A percentile compares a stretch with the other conserved stretches of the same genome.
These are phyloP conservation scores for Coccyzus lansbergi DNA, from an alignment of 2,797 vertebrate genomes.

Conservation along the genomic window DNA sequence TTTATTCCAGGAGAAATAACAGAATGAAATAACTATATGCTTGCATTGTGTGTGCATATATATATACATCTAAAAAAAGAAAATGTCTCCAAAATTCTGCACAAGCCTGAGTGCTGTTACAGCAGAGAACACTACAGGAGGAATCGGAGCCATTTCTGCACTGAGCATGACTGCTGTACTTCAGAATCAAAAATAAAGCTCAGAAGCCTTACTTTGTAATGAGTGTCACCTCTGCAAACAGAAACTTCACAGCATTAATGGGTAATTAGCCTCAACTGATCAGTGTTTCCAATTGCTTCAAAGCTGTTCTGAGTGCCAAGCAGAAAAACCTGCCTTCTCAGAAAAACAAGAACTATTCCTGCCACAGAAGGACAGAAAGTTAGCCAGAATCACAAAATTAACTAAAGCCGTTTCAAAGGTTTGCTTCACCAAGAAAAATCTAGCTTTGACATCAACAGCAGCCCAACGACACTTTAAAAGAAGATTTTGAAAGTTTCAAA, in stretches of 20 bases:
- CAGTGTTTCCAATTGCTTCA: not conserved
- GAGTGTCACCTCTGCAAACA: constrained; percentile 14
- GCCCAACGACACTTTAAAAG: not conserved
- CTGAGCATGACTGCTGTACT: not conserved
- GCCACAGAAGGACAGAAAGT: not conserved
- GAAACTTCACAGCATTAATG: constrained; percentile 3
- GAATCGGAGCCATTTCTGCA: not conserved
- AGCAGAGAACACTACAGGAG: not conserved
- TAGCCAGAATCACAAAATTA: not conserved
- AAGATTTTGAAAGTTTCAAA: not conserved
- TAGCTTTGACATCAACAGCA: not conserved
- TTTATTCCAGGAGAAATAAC: not conserved
- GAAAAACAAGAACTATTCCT: not conserved
- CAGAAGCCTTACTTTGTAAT: not conserved
- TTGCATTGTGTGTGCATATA: not conserved
- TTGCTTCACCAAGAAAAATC: not conserved
- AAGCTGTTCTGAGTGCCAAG: not conserved
- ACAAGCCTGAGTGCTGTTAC: not conserved
- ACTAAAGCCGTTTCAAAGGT: not conserved
- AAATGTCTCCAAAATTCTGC: not conserved
- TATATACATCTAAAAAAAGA: not conserved
- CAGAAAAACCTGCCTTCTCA: not conserved
- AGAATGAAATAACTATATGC: not conserved
- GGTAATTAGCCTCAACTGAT: constrained; percentile 37
- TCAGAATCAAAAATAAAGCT: not conserved